These are phyloP conservation scores for Stomatorhinus walkeri DNA, from an alignment of 2,797 vertebrate genomes.

Conservation along the genomic window DNA sequence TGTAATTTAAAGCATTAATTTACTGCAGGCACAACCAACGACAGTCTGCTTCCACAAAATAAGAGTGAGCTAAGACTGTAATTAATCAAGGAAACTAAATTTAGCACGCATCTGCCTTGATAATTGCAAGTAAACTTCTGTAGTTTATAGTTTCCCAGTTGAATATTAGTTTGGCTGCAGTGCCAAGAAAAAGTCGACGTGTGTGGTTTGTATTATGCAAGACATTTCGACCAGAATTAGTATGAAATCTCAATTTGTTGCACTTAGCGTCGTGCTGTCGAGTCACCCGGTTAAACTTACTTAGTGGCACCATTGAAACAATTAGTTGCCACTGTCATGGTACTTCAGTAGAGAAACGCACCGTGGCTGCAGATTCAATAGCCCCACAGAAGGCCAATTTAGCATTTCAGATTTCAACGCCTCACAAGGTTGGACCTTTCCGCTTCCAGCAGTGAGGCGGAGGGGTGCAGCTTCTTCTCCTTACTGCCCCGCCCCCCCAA, in stretches of 20 bases:
- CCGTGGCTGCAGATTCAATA: slow-evolving; percentile 52
- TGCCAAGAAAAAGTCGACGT: neutral
- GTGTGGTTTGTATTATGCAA: slow-evolving; percentile 48
- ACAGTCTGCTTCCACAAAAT: neutral
- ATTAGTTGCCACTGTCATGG: slow-evolving; percentile 73
- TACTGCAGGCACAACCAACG: neutral
- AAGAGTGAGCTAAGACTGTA: neutral
- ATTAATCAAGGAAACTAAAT: neutral
- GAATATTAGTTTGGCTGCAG: neutral
- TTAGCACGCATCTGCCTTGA: neutral
- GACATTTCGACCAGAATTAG: slow-evolving; percentile 52
- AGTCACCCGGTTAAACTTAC: slow-evolving; percentile 51
- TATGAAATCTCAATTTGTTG: slow-evolving; percentile 74
- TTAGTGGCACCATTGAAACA: slow-evolving; percentile 51
- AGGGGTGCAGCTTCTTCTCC: neutral
- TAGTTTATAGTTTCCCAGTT: neutral
- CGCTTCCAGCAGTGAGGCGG: slow-evolving; percentile 26
- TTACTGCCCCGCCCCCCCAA: neutral
- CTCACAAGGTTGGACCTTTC: slow-evolving; percentile 30
- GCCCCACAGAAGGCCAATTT: slow-evolving; percentile 62
- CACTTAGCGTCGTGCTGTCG: slow-evolving; percentile 50
- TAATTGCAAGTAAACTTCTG: neutral
- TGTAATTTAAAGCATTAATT: neutral
- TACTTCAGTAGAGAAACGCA: slow-evolving; percentile 54
- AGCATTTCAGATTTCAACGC: slow-evolving; percentile 28